These are phyloP conservation scores for Melanerpes formicivorus DNA, from an alignment of 2,113 vertebrate genomes.

Conservation along the genomic window DNA sequence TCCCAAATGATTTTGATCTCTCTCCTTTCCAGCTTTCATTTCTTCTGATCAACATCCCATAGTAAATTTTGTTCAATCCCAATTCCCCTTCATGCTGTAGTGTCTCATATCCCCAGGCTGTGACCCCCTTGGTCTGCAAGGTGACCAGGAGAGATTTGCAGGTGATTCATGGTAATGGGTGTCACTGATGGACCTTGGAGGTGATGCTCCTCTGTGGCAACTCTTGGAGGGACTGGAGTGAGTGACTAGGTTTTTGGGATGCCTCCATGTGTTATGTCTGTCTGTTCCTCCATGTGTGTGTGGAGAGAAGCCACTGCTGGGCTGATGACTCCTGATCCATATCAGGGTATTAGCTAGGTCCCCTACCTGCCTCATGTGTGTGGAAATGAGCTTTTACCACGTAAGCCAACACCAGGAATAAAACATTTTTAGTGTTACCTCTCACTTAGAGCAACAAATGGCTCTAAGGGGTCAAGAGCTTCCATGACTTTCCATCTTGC, in stretches of 20 bases:
- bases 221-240: accelerated
- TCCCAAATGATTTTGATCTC: neutral
- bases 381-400: neutral
- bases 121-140: neutral
- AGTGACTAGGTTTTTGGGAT: neutral
- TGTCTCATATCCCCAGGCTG: neutral
- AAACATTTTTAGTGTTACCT: neutral
- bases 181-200: neutral
- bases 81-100: neutral
- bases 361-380: neutral
- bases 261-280: neutral
- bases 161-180: too few relatives aligned
- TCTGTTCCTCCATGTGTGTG: neutral
- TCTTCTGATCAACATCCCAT: neutral
- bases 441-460: neutral
- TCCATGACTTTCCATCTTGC: neutral
- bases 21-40: neutral
- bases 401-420: neutral
- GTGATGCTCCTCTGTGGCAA: neutral
- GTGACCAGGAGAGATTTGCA: neutral
- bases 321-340: neutral
- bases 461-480: neutral
- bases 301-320: neutral
- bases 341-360: neutral
- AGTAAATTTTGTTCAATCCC: neutral